Conservation (phyloP, 2,797 vertebrate species). For the Lates japonicus region DNA sequence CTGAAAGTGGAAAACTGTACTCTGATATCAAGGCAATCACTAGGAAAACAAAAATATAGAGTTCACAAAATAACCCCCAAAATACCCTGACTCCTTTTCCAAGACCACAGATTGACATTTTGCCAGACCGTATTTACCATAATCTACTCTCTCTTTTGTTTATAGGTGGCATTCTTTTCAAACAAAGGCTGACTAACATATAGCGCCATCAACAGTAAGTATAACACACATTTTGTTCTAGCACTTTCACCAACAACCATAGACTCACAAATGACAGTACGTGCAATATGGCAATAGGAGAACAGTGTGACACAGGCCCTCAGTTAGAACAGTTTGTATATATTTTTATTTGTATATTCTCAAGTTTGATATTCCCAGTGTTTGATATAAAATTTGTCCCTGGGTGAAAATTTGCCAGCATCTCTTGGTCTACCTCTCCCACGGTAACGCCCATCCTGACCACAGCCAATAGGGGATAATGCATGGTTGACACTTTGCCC, state of each 20-base stretch:
- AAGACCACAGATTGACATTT: constrained; percentile 64
- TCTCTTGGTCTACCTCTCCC: constrained; percentile 62
- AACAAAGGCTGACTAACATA: constrained; percentile 35
- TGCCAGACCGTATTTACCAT: constrained; percentile 47
- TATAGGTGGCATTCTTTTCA: constrained; percentile 59
- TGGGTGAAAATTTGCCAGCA: constrained; percentile 33
- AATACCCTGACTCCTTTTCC: constrained; percentile 51
- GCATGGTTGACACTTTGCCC: constrained; percentile 75
- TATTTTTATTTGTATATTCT: constrained; percentile 29
- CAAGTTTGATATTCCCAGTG: constrained; percentile 17
- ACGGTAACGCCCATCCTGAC: constrained; percentile 76
- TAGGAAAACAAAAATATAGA: constrained; percentile 60
- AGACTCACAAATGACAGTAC: not conserved
- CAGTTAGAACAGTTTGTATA: not conserved
- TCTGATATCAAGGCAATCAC: constrained; percentile 65
- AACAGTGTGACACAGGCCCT: not conserved
- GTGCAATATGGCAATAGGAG: not conserved
- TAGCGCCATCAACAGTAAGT: constrained; percentile 39
- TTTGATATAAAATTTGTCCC: constrained; percentile 55
- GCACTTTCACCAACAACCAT: not conserved
- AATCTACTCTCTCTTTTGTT: constrained; percentile 54
- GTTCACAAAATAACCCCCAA: constrained; percentile 57
- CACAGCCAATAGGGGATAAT: constrained; percentile 81
- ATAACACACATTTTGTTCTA: constrained; percentile 37
- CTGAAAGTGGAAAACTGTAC: constrained; percentile 57